Evolutionary conservation across 2,888 invertebrate species (phyloP), one percentile per base, ranked within the genome.

Genomic region (Hartigia nigra): DNA sequence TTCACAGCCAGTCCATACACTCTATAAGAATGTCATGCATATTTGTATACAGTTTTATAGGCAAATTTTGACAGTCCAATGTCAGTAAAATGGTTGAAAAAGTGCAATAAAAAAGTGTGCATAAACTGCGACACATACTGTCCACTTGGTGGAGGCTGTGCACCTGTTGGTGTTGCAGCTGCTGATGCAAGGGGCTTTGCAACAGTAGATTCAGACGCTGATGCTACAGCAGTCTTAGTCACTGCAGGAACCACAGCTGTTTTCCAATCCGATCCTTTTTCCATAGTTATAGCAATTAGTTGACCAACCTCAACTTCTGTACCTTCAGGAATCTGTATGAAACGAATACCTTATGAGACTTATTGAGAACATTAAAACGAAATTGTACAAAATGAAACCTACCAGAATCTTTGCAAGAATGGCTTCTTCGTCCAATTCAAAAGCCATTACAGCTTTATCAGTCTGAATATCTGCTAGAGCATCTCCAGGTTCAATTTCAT

Each of bases 401-500:
- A 94, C 93, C 86, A 94, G 86, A 85, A 94, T 94, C 89, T 94
- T 94, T 1, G 94, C 94, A 76, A 95, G 86, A 75, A 93, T 91
- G 14, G 93, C 94, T 82, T 94, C 94, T 74, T 95, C 94, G 81
- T 95, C 94, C 75, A 91, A 90, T 87, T 95, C 94, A 86, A 94
- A 92, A 11, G 93, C 91, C 87, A 95, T 93, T 1, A 94, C 93
- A 77, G 95, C 94, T 90, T 95, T 95, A 87, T 95, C 95, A 1
- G 95, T 95, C 88, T 95, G 94, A 84, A 95, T 94, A 80, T 95
- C 95, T 87, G 94, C 95, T 11, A 95, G 84, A 5, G 94, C 92
- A 89, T 95, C 95, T 14, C 95, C 95, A 31, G 94, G 92, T 76
- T 90, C 83, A 79, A 94, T 90, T 72, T 87, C 83, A 70, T 93